These are phyloP conservation scores for Fratercula arctica DNA, from an alignment of 2,797 vertebrate species.

Conservation along the genomic window DNA sequence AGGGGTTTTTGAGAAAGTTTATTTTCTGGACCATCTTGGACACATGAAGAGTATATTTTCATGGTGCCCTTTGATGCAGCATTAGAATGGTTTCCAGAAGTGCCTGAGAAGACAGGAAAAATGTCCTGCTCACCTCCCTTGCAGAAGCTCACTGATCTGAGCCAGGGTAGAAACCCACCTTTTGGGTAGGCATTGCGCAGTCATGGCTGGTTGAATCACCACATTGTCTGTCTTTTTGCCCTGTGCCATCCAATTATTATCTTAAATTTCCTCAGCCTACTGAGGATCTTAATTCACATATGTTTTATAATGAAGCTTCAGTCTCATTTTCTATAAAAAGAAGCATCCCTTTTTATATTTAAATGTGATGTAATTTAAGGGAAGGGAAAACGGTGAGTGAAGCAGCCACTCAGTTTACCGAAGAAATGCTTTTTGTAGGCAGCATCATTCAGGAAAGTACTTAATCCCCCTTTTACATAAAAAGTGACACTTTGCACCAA, in stretches of 20 bases:
- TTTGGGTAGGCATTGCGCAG: fast-evolving
- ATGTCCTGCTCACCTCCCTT: fast-evolving
- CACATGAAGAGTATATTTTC: not conserved
- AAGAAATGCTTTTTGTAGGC: conserved; percentile 10
- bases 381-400: not conserved
- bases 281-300: not conserved
- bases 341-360: not conserved
- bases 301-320: not conserved
- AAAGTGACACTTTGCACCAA: conserved; percentile 70
- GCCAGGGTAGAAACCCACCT: not conserved
- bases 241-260: not conserved
- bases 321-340: not conserved
- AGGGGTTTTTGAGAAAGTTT: not conserved
- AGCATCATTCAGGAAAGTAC: conserved; percentile 48
- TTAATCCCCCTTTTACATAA: conserved; percentile 65
- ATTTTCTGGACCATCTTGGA: not conserved
- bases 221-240: not conserved
- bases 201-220: not conserved
- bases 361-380: not conserved
- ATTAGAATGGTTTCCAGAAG: not conserved
- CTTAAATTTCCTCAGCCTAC: not conserved
- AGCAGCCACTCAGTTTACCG: not conserved
- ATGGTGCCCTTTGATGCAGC: not conserved
- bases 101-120: not conserved
- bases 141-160: not conserved